phyloP scores from a whole-genome alignment of 2,113 vertebrate genomes.

The Cranoglanis bouderius region DNA sequence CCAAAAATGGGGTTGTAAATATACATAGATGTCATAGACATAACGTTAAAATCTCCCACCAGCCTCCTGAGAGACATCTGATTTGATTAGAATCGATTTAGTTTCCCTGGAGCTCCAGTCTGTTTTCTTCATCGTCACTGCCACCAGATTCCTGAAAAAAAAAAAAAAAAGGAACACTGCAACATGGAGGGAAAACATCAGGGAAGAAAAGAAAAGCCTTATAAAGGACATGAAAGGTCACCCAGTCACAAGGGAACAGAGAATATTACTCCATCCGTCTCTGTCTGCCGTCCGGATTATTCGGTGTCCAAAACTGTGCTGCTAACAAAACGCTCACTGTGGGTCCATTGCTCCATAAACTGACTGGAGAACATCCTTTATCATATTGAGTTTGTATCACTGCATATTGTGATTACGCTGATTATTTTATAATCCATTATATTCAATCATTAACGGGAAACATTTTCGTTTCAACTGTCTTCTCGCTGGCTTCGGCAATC shows the following conservation, averaged over 20 bases:
- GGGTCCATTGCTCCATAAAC: background rate
- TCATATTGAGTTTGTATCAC: background rate
- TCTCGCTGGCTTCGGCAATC: no score
- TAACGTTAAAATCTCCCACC: background rate
- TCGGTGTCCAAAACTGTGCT: background rate
- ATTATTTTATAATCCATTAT: background rate
- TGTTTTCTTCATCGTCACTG: conserved; percentile 12
- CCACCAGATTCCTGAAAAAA: background rate
- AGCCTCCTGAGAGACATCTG: background rate
- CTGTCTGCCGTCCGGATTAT: background rate
- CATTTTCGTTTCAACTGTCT: background rate
- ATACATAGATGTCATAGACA: background rate
- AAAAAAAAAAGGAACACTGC: background rate
- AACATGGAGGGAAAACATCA: conserved; percentile 10
- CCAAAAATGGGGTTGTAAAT: background rate
- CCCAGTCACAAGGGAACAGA: background rate
- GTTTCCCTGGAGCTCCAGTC: conserved; percentile 3
- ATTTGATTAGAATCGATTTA: conserved; percentile 34
- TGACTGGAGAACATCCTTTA: background rate
- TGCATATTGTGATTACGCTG: background rate
- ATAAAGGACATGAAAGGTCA: conserved; percentile 14
- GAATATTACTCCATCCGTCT: background rate
- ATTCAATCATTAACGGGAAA: background rate
- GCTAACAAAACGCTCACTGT: background rate
- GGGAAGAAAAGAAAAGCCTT: conserved; percentile 15